Base-by-base conservation (phyloP, 2,797 vertebrate genomes). In the Lates japonicus region DNA sequence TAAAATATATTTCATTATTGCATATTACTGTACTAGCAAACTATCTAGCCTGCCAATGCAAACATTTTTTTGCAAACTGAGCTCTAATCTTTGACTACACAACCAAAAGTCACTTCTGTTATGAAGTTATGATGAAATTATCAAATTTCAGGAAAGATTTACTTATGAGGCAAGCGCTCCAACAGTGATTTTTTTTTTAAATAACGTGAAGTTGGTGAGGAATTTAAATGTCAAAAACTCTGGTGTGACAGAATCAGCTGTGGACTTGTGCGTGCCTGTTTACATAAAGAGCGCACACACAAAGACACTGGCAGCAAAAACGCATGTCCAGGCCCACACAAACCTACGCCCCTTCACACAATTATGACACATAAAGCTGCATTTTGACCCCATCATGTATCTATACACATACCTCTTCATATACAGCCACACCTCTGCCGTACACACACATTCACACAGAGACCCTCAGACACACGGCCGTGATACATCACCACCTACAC, bases 401-500 rank as follows among this genome's bases (percentile, higher is more conserved):
- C 49, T 70, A 29, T n/a, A 31, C 59, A 73, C 66, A 49, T 20
- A 57, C 70, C 51, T 46, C 31, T 72, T 55, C 66, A 33, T 42
- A 51, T 29, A 17, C 77, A 69, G n/a, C 63, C 76, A 59, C 84
- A 35, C 82, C 37, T 64, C 66, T n/a, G 33, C 51, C 65, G 59
- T 29, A 49, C 70, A 66, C 70, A 59, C 54, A 54, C 49, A 80
- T 25, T 55, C 64, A 55, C 48, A 58, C 48, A 60, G 72, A 70
- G 12, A 84, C 68, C 81, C 81, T 73, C 60, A 76, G 82, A 80
- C 77, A 65, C 70, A 20, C 37, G 64, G 87, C 64, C 44, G 68
- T 59, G 91, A 94, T 93, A 87, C 88, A 94, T 93, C 90, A 90
- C 90, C 92, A 85, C 90, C 93, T 90, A 82, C 90, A 92, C 84